Evolutionary conservation across 1,140 invertebrate species (phyloP), one percentile per base, ranked within the genome.

Genomic region (Pseudobourletiella spinata): DNA sequence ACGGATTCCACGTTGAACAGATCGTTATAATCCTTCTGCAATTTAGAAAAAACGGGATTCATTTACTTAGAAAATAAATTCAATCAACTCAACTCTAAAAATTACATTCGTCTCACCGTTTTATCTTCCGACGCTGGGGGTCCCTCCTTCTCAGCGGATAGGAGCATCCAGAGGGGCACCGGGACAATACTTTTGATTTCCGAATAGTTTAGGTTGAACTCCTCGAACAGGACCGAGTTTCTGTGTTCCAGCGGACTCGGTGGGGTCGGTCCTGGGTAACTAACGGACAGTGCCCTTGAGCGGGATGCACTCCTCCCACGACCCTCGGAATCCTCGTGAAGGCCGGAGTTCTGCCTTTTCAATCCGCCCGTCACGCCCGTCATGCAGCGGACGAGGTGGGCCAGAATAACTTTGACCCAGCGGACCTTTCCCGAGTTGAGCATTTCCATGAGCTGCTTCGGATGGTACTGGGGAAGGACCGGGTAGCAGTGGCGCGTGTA

Each of bases 381-480:
- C 57, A 70, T 61, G 44, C 63, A 67, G 58, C 68, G 63, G 15
- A 98, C 91, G 39, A 99, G 79, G 81, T 99, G 96, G 2, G 92
- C 86, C 35, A 99, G 78, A 62, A 99, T 99, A 0, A 95, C 95
- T 76, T 98, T 98, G 0, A 99, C 96, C 83, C 94, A 91, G 70
- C 90, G 79, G 32, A 96, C 95, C 79, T 98, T 98, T 0, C 97
- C 97, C 59, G 94, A 97, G 76, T 98, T 98, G 0, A 99, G 78
- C n/a, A 99, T 77, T 74, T 99, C 96, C 87, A 98, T 97, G 2
- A 99, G 76, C 72, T 98, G 95, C 73, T 97, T 96, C 0, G 96
- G 96, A 81, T 99, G 97, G 77, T 99, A 99, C 72, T 99, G 97
- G 0, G 97, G 96, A 62, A 99, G 76, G n/a, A 98, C 93, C 0